A percentile compares a stretch with the other conserved stretches of the same genome.
phyloP scores from a whole-genome alignment of 2,113 vertebrate genomes.

The Montifringilla adamsi region DNA sequence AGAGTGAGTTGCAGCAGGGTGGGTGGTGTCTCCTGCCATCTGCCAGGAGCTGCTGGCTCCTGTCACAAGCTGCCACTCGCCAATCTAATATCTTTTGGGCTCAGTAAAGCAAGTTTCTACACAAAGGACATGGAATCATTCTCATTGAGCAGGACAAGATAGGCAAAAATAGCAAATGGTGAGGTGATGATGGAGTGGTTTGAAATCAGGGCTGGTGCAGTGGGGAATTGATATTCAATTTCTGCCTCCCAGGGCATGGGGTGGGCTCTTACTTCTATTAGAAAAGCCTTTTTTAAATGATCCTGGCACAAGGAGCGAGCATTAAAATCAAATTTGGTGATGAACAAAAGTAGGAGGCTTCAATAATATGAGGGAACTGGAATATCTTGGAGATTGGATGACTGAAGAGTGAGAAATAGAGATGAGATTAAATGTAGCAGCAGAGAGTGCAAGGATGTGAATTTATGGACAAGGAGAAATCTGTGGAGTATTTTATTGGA shows the following conservation, averaged over 20 bases:
- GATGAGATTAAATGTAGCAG: not conserved
- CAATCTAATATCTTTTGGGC: not conserved
- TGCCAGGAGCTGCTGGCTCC: not conserved
- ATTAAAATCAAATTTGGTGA: not conserved
- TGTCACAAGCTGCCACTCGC: not conserved
- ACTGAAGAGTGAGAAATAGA: not conserved
- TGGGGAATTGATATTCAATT: not conserved
- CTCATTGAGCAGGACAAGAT: not conserved
- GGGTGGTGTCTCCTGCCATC: not conserved
- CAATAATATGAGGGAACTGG: not conserved
- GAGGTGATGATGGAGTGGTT: not conserved
- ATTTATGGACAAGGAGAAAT: not conserved
- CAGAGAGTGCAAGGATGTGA: not conserved
- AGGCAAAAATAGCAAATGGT: not conserved
- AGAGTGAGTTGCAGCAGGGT: not conserved
- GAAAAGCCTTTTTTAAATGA: not conserved
- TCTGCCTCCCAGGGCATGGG: not conserved
- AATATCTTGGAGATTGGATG: not conserved
- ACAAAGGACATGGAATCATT: fast-evolving
- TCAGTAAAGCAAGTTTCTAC: not conserved
- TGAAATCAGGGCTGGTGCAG: not conserved
- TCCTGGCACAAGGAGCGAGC: not conserved
- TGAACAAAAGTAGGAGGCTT: not conserved
- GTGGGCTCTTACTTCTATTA: not conserved
- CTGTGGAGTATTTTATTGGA: not conserved